Conservation (phyloP, 1,140 invertebrate genomes). For the Conopomorpha cramerella region DNA sequence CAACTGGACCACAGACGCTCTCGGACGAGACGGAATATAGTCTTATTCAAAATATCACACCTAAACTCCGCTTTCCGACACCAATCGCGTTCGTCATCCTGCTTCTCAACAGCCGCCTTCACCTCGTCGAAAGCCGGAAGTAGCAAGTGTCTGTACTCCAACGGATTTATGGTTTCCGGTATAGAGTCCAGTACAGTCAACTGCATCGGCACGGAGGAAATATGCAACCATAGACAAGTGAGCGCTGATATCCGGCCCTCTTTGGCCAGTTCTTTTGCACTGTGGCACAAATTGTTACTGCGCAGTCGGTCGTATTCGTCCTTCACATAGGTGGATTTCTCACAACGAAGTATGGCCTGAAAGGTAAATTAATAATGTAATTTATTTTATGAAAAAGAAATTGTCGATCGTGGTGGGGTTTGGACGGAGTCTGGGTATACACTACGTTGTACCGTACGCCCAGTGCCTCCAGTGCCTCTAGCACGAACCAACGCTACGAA, state of each 20-base stretch:
- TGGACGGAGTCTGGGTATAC: no score
- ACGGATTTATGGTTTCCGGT: constrained; percentile 75
- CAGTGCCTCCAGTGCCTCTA: no score
- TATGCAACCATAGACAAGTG: constrained; percentile 68
- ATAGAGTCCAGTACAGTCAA: constrained; percentile 74
- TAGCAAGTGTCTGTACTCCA: constrained; percentile 69
- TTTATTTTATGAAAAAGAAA: not conserved
- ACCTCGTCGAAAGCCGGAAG: constrained; percentile 62
- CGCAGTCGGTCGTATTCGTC: constrained; percentile 60
- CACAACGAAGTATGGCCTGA: constrained; percentile 42
- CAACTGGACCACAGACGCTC: no score
- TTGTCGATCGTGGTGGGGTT: not conserved
- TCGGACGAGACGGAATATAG: no score
- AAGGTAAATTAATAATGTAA: constrained; percentile 7
- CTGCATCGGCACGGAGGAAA: constrained; percentile 67
- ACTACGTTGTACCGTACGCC: no score
- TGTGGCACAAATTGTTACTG: constrained; percentile 41
- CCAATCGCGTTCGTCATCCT: constrained; percentile 67
- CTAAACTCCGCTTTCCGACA: constrained; percentile 65
- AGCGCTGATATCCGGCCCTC: constrained; percentile 71
- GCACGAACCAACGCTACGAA: no score
- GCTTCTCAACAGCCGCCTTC: constrained; percentile 54
- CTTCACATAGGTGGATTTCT: constrained; percentile 60
- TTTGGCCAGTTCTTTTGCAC: constrained; percentile 64
- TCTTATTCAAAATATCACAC: constrained; percentile 15